Base-by-base conservation (phyloP, 2,113 vertebrate genomes). In the Anseranas semipalmata region DNA sequence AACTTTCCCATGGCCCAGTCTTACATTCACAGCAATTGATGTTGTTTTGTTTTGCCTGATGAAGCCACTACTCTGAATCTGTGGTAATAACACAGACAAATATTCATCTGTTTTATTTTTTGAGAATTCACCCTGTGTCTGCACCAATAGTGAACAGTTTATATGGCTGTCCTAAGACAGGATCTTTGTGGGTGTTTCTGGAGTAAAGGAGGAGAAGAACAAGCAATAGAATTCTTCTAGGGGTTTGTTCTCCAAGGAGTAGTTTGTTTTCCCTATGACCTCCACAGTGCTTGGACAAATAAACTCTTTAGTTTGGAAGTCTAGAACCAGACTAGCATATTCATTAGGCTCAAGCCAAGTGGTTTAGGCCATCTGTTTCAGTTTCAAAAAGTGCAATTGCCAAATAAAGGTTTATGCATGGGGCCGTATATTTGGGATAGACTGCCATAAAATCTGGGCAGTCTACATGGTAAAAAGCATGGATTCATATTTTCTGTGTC, bases 1-100 rank as follows among this genome's bases (percentile, higher is more conserved):
- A 91, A 92, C 17, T 95, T 95, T 95, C 95, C 84, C 89, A 89
- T 89, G 80, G 73, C 63, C 52, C 13, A 12, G 37, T 15, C 56
- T 91, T 81, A 63, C 4, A 13, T 68, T 60, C 15, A 15, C 13
- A 85, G 32, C 45, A 58, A 37, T 27, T 28, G 62, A 46, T 55
- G 43, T 45, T 80, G 48, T 62, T 95, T 90, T 77, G 32, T 86
- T 97, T 92, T 85, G 10, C 30, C 63, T 74, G 60, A 91, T 74
- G 28, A 74, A 92, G 28, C 17, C 68, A 46, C 9, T 88, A 27
- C 12, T 39, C 7, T 77, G 55, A 67, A 12, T 9, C 53, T 76
- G 24, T 39, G 77, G 70, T 55, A 70, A 37, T 5, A 70, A 14
- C 55, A 59, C 7, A 46, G 20, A 72, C 8, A 95, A 86, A 66